A percentile compares a stretch with the other conserved stretches of the same genome.
These are phyloP conservation scores for Lycorma delicatula DNA, from an alignment of 1,140 invertebrate genomes.

Conservation along the genomic window DNA sequence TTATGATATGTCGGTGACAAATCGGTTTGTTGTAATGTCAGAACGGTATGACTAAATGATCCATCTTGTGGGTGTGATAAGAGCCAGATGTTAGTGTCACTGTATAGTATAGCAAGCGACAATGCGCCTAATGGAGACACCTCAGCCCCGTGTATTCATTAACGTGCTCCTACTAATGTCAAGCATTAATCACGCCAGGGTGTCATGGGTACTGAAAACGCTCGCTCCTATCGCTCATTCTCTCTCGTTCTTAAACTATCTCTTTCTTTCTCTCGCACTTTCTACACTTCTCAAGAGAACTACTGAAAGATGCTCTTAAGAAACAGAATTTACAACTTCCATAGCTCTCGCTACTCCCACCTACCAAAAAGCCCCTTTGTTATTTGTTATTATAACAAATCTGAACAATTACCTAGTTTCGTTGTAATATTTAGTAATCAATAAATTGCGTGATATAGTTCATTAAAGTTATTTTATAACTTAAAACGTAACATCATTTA, in stretches of 20 bases:
- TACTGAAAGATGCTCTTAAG: too few relatives aligned
- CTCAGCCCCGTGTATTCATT: conserved; percentile 1
- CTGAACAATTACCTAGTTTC: too few relatives aligned
- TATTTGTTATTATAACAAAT: too few relatives aligned
- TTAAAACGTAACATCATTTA: too few relatives aligned
- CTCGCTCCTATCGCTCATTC: background rate
- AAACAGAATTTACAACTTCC: too few relatives aligned
- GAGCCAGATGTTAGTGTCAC: conserved; percentile 4
- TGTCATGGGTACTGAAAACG: background rate
- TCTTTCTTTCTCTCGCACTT: background rate
- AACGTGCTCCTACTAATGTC: conserved; percentile 3
- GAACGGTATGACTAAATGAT: conserved; percentile 1
- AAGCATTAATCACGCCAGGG: conserved; percentile 5
- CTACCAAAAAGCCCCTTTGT: too few relatives aligned
- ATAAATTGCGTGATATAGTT: too few relatives aligned
- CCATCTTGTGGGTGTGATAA: conserved; percentile 4
- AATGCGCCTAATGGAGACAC: conserved; percentile 4
- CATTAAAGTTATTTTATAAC: too few relatives aligned
- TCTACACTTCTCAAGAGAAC: background rate
- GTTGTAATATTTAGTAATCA: too few relatives aligned
- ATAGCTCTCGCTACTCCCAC: too few relatives aligned
- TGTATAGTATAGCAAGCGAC: background rate
- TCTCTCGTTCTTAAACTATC: background rate
- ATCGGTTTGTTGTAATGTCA: conserved; percentile 3
- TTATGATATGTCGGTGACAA: too few relatives aligned